Base-by-base conservation (phyloP, 2,797 vertebrate species). In the Gadopsis marmoratus region DNA sequence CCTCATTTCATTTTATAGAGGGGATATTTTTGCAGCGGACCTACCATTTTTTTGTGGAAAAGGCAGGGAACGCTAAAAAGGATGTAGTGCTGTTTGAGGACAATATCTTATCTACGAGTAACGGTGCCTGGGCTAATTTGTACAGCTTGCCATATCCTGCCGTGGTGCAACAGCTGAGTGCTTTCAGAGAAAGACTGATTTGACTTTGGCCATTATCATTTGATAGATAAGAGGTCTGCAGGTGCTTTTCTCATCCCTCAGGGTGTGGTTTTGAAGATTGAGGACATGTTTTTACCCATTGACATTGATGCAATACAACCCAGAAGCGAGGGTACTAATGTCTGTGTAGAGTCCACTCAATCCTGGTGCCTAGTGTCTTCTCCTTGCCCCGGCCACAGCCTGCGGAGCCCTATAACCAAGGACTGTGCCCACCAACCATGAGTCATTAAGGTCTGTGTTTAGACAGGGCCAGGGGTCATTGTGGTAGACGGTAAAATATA, bases 261-360 rank as follows among this genome's bases (percentile, higher is more conserved):
- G 90, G 93, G 91, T 89, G 87, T 90, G 91, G 89, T 93, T 93
- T 91, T 88, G 83, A 94, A 95, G 95, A 95, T 93, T 86, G 94
- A 96, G 93, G 92, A 96, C 89, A 93, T 94, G 94, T 96, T 95
- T 94, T 96, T 96, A 93, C 86, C 91, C 85, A 75, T 10, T 93
- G 95, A 96, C 94, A 91, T 91, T 93, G 95, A 95, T 95, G 88
- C 94, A 95, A 91, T 90, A 84, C 89, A 90, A 93, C 88, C 95
- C 92, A 87, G 93, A 86, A 95, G 95, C 94, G 89, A 94, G 75
- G 87, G 85, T 86, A 80, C 92, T 95, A 95, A 95, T 95, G 92
- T 93, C 86, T 91, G 78, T 88, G 89, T 92, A 82, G 86, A 92
- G 86, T 89, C 91, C 89, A 87, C 91, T 93, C 92, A 89, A 91